These are phyloP conservation scores for Euwallacea similis DNA, from an alignment of 1,140 invertebrate genomes.

Conservation along the genomic window DNA sequence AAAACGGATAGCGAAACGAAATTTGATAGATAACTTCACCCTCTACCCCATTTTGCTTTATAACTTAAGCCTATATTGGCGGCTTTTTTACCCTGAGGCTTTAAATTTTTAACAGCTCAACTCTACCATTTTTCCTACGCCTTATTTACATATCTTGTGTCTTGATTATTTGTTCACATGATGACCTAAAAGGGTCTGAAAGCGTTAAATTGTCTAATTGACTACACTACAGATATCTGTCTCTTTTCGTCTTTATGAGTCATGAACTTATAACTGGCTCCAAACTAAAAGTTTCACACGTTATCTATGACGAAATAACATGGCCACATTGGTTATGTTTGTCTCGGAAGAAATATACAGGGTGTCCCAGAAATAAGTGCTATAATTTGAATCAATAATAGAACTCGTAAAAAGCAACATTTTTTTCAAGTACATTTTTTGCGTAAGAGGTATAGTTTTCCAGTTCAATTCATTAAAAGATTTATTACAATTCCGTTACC, in stretches of 20 bases:
- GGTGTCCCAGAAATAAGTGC: too few relatives aligned
- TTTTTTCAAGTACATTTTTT: too few relatives aligned
- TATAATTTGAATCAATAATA: too few relatives aligned
- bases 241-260: too few relatives aligned
- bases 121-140: background rate
- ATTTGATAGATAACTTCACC: conserved; percentile 19
- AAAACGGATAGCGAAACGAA: conserved; percentile 19
- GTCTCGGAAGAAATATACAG: too few relatives aligned
- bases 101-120: conserved; percentile 14
- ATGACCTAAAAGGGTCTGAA: background rate
- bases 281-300: too few relatives aligned
- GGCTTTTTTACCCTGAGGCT: background rate
- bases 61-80: conserved; percentile 11
- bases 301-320: background rate
- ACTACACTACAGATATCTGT: background rate
- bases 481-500: too few relatives aligned
- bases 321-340: too few relatives aligned
- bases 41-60: conserved; percentile 13
- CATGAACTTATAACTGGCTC: background rate
- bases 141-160: background rate
- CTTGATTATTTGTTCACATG: background rate
- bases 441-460: too few relatives aligned
- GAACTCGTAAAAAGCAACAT: too few relatives aligned
- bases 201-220: background rate
- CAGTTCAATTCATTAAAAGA: too few relatives aligned